Evolutionary conservation across 2,113 vertebrate genomes (phyloP).

Genomic region (Zapus hudsonius): DNA sequence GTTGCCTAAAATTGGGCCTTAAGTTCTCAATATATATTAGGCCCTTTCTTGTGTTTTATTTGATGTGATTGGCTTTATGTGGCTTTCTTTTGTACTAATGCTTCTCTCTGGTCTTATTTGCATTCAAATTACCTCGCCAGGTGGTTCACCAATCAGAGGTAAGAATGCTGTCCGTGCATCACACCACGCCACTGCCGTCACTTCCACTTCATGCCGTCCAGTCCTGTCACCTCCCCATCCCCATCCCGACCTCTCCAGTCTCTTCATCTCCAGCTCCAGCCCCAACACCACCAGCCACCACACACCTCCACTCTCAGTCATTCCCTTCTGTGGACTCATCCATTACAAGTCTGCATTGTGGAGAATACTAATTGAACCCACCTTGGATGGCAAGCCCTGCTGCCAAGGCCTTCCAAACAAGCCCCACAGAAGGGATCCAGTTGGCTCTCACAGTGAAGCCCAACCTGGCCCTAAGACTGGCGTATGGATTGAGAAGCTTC

Average conservation of each 20-base stretch:
- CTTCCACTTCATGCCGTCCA: constrained; percentile 86
- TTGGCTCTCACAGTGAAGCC: neutral
- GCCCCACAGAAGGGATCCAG: neutral
- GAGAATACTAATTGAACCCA: constrained; percentile 15
- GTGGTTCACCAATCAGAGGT: constrained; percentile 99
- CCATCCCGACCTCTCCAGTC: constrained; percentile 80
- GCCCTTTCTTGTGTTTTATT: constrained; percentile 78
- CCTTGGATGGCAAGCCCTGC: neutral
- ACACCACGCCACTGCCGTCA: constrained; percentile 83
- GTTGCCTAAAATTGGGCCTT: constrained; percentile 2
- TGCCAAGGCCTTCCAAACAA: neutral
- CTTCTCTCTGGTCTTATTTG: constrained; percentile 99
- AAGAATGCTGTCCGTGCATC: constrained; percentile 96
- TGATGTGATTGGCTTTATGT: constrained; percentile 84
- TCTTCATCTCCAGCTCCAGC: constrained; percentile 87
- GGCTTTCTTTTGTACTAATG: constrained; percentile 92
- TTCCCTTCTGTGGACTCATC: constrained; percentile 85
- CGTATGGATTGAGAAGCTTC: neutral
- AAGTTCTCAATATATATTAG: constrained; percentile 6
- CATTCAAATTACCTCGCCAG: constrained; percentile 99
- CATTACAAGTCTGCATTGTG: constrained; percentile 81
- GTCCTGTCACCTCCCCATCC: constrained; percentile 83
- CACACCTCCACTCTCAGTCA: constrained; percentile 74
- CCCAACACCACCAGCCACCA: constrained; percentile 64
- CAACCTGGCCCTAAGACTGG: neutral